Evolutionary conservation across 2,888 invertebrate species (phyloP), one percentile per base, ranked within the genome.

Genomic region (Agonopterix subpropinquella): DNA sequence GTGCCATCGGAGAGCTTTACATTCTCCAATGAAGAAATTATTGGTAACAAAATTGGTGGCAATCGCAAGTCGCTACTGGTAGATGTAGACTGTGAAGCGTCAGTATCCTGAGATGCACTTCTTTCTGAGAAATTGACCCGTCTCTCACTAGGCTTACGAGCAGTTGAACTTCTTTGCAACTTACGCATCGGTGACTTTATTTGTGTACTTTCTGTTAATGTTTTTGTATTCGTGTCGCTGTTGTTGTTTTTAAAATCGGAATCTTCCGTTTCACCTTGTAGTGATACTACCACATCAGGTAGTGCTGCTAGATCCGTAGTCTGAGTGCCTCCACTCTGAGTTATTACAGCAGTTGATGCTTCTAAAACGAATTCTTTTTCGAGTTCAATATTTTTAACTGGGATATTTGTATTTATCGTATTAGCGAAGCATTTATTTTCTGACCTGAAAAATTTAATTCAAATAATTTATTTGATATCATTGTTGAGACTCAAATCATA

Each of bases 31-130:
- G 91, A 92, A 57, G 91, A 91, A 54, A 93, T 91, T 49, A 93
- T 92, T 36, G 93, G 93, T 39, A 92, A 80, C 58, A 93, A 77
- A 67, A 94, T 93, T 2, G 94, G 94, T 8, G 94, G 93, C 43
- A 94, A 77, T 67, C 92, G 88, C 59, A 92, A 78, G 56, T 92
- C 92, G 61, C 90, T 90, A 56, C 89, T 89, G 1, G 90, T 90
- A 0, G 90, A 90, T 5, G 91, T 91, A 10, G 90, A 91, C 64
- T 90, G 89, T 1, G 91, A 91, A 36, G 84, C 89, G 59, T 91
- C 91, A 1, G 91, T 91, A 50, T 91, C 92, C 70, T 91, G 91
- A 8, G 91, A 91, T n/a, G 82, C 83, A 53, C 89, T 89, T 66
- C 89, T 67, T 49, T 88, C 86, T n/a, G 89, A 86, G 61, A 91